Conservation (phyloP, 53 echinoderm and acorn worm genomes). For the Arbacia lixula region DNA sequence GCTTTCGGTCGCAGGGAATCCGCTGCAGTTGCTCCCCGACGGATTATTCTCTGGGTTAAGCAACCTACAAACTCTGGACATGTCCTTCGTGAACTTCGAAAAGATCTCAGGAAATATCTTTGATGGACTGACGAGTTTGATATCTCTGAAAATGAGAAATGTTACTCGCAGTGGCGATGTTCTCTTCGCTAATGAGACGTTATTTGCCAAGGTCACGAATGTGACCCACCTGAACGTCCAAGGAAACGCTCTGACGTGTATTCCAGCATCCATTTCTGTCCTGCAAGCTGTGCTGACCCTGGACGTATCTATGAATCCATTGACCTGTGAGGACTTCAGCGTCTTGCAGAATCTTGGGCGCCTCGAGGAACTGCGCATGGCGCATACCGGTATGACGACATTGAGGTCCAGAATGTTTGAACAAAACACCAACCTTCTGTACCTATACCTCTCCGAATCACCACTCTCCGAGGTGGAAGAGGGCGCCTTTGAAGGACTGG, state of each 20-base stretch:
- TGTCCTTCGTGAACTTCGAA: constrained; percentile 12
- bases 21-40: constrained; percentile 13
- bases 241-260: neutral
- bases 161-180: constrained; percentile 13
- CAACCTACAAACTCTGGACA: constrained; percentile 7
- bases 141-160: constrained; percentile 1
- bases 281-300: neutral
- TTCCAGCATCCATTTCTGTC: constrained; percentile 1
- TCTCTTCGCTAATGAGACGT: neutral
- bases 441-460: constrained; percentile 15
- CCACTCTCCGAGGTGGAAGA: constrained; percentile 26
- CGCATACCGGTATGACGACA: neutral
- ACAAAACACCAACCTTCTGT: neutral
- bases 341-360: neutral
- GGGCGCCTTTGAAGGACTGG: constrained; percentile 26
- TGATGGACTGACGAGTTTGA: constrained; percentile 2
- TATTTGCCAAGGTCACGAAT: neutral
- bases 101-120: neutral
- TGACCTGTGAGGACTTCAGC: constrained; percentile 14
- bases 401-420: constrained; percentile 28
- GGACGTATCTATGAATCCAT: constrained; percentile 11
- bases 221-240: neutral
- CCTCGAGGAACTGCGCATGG: constrained; percentile 18
- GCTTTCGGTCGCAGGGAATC: constrained; percentile 1
- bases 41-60: constrained; percentile 9